Conservation (phyloP, 2,797 vertebrate species). For the Catharus ustulatus region DNA sequence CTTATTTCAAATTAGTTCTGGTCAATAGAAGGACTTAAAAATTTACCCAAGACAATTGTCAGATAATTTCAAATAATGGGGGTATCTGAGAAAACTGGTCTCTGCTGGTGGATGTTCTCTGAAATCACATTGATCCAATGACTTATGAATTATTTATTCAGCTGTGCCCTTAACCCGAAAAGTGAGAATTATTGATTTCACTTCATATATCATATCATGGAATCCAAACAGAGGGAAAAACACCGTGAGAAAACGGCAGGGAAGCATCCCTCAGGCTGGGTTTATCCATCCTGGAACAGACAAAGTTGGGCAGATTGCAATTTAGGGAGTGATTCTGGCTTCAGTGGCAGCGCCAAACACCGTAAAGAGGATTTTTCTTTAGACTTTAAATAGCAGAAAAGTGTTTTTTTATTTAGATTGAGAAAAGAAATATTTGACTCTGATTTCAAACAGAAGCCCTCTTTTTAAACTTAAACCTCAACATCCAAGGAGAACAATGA, state of each 20-base stretch:
- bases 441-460: background rate
- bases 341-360: background rate
- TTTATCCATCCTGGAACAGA: background rate
- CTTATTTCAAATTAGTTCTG: slow-evolving; percentile 13
- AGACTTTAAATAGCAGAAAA: background rate
- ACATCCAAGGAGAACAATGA: background rate
- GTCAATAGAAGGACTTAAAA: background rate
- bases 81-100: background rate
- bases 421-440: background rate
- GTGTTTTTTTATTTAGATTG: accelerated
- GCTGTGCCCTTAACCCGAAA: background rate
- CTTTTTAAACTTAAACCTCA: background rate
- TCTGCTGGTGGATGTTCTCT: background rate
- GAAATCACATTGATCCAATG: background rate
- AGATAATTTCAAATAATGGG: slow-evolving; percentile 11
- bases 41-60: background rate
- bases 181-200: background rate
- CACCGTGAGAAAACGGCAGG: background rate
- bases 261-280: background rate
- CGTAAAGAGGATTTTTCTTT: background rate
- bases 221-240: background rate
- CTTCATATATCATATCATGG: background rate
- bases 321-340: background rate
- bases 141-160: slow-evolving; percentile 24
- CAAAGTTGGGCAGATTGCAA: background rate